phyloP scores from a whole-genome alignment of 1,140 invertebrate genomes.

The Diorhabda elongata region DNA sequence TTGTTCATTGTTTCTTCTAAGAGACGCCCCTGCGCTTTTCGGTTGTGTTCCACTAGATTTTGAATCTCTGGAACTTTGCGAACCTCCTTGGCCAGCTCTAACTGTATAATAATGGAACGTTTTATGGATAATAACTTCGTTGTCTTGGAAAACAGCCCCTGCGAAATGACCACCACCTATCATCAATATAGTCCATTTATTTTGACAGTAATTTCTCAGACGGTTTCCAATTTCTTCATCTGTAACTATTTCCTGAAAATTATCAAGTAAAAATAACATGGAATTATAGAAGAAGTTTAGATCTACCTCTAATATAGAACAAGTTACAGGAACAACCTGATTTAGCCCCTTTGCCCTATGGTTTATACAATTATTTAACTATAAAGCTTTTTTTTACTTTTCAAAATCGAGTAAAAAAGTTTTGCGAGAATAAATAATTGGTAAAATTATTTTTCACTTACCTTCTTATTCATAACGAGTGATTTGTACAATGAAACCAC shows the following conservation, averaged over 20 bases:
- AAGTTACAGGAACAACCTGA: too few relatives aligned
- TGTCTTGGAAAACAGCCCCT: conserved; percentile 72
- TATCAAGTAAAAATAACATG: too few relatives aligned
- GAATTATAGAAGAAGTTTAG: too few relatives aligned
- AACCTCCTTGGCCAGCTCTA: conserved; percentile 75
- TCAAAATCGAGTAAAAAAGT: too few relatives aligned
- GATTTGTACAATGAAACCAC: conserved; percentile 72
- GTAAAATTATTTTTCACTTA: conserved; percentile 32
- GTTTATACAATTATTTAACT: too few relatives aligned
- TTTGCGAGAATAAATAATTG: too few relatives aligned
- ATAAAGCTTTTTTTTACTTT: too few relatives aligned
- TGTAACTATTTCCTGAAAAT: conserved; percentile 29
- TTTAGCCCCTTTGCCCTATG: too few relatives aligned
- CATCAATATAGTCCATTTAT: conserved; percentile 71
- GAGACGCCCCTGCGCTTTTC: conserved; percentile 76
- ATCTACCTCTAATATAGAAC: too few relatives aligned
- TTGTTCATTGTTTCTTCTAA: conserved; percentile 62
- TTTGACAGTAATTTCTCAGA: conserved; percentile 26
- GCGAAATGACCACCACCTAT: conserved; percentile 84
- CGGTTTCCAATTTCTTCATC: conserved; percentile 21
- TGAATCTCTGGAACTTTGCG: conserved; percentile 66
- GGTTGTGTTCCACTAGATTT: conserved; percentile 60
- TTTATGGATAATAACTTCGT: conserved; percentile 67
- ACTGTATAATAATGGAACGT: conserved; percentile 86
- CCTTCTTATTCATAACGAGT: conserved; percentile 64